Percentiles rank a stretch among this genome's conserved stretches.
These are phyloP conservation scores for Alloplasta piceator DNA, from an alignment of 2,888 invertebrate genomes.

Conservation along the genomic window DNA sequence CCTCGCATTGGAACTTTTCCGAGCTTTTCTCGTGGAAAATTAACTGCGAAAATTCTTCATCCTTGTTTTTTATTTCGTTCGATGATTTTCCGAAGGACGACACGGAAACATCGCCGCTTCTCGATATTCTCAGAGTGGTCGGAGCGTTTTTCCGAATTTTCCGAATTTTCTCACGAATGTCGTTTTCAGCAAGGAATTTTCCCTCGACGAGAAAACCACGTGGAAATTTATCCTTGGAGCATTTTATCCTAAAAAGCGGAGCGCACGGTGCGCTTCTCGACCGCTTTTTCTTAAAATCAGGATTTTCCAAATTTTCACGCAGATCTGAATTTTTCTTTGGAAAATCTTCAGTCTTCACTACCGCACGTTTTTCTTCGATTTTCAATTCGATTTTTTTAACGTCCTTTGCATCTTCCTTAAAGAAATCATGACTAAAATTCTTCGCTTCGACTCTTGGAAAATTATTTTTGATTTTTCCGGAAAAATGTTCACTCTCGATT, in stretches of 20 bases:
- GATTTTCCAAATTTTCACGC: neutral
- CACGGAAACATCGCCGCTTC: constrained; percentile 53
- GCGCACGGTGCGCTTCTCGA: constrained; percentile 62
- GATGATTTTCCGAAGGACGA: constrained; percentile 19
- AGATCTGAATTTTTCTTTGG: neutral
- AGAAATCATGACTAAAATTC: neutral
- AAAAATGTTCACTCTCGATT: neutral
- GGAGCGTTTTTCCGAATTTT: constrained; percentile 24
- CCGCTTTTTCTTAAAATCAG: constrained; percentile 33
- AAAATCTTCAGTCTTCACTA: neutral
- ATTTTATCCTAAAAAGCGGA: constrained; percentile 61
- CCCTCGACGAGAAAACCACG: constrained; percentile 34
- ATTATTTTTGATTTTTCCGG: neutral
- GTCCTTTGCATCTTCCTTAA: neutral
- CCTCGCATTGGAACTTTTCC: neutral
- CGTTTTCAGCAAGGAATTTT: constrained; percentile 16
- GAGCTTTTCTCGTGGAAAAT: neutral
- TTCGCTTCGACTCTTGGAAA: neutral
- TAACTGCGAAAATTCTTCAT: neutral
- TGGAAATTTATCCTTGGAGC: constrained; percentile 50
- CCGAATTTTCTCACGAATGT: constrained; percentile 22
- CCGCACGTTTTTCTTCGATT: neutral
- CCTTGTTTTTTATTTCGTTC: constrained; percentile 12
- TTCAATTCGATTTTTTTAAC: neutral
- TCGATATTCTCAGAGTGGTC: constrained; percentile 35